A percentile compares a stretch with the other conserved stretches of the same genome.
Evolutionary conservation across 1,140 invertebrate genomes (phyloP).

Genomic region (Popillia japonica): DNA sequence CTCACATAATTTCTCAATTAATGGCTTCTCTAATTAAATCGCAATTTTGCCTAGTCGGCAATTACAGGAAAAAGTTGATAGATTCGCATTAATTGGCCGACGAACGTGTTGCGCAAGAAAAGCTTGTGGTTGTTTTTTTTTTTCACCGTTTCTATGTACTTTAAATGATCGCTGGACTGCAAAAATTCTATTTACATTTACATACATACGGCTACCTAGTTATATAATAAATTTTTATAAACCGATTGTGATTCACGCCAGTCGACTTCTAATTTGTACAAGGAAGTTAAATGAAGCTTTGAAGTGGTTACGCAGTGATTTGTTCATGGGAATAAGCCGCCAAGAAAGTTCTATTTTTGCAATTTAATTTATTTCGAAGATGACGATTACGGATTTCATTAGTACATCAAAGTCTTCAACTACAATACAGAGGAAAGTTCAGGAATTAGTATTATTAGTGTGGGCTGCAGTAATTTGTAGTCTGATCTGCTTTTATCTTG

Average conservation of each 20-base stretch:
- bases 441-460: too few species aligned
- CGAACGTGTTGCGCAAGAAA: background rate
- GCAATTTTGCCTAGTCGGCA: background rate
- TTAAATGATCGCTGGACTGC: background rate
- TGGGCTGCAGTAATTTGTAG: too few species aligned
- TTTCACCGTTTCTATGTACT: background rate
- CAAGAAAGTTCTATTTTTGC: background rate
- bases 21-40: background rate
- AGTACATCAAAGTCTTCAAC: too few species aligned
- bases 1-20: conserved; percentile 7
- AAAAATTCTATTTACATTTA: background rate
- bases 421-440: too few species aligned
- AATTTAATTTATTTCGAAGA: too few species aligned
- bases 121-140: background rate
- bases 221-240: background rate
- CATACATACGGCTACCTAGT: background rate
- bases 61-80: conserved; percentile 13
- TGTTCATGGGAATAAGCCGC: background rate
- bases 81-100: background rate
- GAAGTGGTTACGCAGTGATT: background rate
- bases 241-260: background rate
- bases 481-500: too few species aligned
- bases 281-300: background rate
- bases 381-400: too few species aligned
- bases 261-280: background rate